Base-by-base conservation (phyloP, 2,113 vertebrate species). In the Indri indri region DNA sequence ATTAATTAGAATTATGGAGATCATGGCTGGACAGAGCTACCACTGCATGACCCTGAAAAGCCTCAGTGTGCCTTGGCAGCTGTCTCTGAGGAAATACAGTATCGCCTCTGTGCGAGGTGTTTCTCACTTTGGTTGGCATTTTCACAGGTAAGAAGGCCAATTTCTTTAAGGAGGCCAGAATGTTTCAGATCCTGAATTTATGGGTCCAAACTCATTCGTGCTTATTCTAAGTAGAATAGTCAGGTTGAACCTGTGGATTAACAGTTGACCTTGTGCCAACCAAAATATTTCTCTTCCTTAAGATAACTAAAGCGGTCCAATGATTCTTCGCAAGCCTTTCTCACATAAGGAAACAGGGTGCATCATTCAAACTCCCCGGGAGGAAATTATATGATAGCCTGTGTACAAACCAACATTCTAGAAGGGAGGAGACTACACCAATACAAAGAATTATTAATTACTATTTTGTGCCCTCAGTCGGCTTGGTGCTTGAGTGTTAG, bases 251-350 rank as follows among this genome's bases (percentile, higher is more conserved):
- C 63, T 54, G 30, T 71, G 54, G 79, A 90, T 90, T 89, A 92
- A 94, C 22, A 82, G 77, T 68, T 0, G 12, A 79, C 68, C 40
- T 37, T 10, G 4, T 91, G 91, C 96, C 96, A 97, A 97, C 45
- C 14, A 93, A 95, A 97, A 97, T 97, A 96, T 94, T 95, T 97
- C 34, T 92, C 92, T 88, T 93, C 77, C 88, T 71, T 82, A 86
- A 97, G 92, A 80, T 66, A 85, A 89, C 61, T 85, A 81, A 68
- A 66, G 73, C 61, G 47, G 79, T 95, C 93, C 61, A 94, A 71
- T 81, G 47, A 70, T 81, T 96, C 79, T 94, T 74, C 71, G 52
- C 37, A 27, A 84, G 50, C 73, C 50, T 94, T 85, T 88, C 77
- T 95, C 88, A 90, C 30, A 63, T 32, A 94, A 94, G 71, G 66